A percentile compares a stretch with the other conserved stretches of the same genome.
Evolutionary conservation across 2,113 vertebrate species (phyloP).

Genomic region (Struthidea cinerea): DNA sequence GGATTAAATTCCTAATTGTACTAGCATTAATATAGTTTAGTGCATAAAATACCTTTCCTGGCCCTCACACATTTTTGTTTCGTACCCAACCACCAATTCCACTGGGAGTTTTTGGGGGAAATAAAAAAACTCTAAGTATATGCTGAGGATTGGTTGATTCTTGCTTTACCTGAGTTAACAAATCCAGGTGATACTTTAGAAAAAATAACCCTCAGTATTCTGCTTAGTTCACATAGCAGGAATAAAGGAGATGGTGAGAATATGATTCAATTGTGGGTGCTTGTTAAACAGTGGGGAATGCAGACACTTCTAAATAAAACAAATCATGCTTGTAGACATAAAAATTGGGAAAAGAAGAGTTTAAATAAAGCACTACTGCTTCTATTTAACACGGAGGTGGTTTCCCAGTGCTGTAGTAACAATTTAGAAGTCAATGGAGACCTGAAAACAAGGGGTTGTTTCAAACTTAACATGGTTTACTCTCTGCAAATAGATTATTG

Average conservation of each 20-base stretch:
- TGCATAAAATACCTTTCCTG: not conserved
- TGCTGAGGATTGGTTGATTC: not conserved
- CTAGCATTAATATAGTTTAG: constrained; percentile 1
- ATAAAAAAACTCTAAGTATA: not conserved
- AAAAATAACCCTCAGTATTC: not conserved
- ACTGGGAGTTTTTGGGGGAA: rapidly evolving
- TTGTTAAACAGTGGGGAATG: constrained; percentile 34
- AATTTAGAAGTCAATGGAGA: constrained; percentile 43
- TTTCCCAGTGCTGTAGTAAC: constrained; percentile 7
- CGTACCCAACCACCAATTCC: not conserved
- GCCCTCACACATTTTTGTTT: not conserved
- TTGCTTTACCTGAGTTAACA: not conserved
- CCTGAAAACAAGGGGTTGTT: not conserved
- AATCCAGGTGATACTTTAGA: not conserved
- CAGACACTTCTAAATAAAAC: constrained; percentile 55
- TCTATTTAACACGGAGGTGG: constrained; percentile 31
- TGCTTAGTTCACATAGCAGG: not conserved
- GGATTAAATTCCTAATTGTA: constrained; percentile 27
- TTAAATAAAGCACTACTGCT: constrained; percentile 19
- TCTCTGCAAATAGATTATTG: constrained; percentile 35
- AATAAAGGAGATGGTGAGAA: not conserved
- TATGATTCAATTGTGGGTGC: not conserved
- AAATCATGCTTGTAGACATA: not conserved
- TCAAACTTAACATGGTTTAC: not conserved
- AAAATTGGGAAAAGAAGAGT: not conserved